These are phyloP conservation scores for Synchiropus splendidus DNA, from an alignment of 2,113 vertebrate genomes.

Conservation along the genomic window DNA sequence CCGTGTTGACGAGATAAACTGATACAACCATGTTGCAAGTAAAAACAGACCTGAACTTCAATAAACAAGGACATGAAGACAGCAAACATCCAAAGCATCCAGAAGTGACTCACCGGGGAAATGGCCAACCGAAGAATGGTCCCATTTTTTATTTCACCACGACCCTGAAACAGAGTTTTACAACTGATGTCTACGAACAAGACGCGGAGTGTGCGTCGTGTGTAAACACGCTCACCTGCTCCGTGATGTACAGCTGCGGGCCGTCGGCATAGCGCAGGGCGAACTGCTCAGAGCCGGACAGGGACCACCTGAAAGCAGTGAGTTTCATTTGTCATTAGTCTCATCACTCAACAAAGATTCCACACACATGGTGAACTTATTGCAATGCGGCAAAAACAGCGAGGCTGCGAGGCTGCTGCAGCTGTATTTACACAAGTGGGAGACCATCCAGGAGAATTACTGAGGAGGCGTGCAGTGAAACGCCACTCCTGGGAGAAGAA, in stretches of 20 bases:
- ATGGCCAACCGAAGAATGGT: constrained; percentile 92
- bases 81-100: too few relatives aligned
- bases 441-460: constrained; percentile 28
- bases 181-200: too few relatives aligned
- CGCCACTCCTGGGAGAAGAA: constrained; percentile 2
- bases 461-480: constrained; percentile 30
- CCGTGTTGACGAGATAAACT: too few relatives aligned
- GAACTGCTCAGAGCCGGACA: constrained; percentile 91
- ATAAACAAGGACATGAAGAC: too few relatives aligned
- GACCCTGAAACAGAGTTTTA: constrained; percentile 71
- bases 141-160: constrained; percentile 95
- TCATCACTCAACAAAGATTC: too few relatives aligned
- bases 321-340: neutral
- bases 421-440: constrained; percentile 17
- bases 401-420: constrained; percentile 24
- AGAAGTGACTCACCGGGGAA: constrained; percentile 76
- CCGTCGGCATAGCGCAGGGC: constrained; percentile 91
- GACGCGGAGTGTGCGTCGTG: neutral
- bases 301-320: constrained; percentile 74
- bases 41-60: too few relatives aligned
- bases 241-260: constrained; percentile 94
- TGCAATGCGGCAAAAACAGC: constrained; percentile 8
- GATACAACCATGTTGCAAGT: too few relatives aligned
- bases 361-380: neutral
- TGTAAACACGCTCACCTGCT: constrained; percentile 72